Percentiles rank a stretch among this genome's conserved stretches.
phyloP scores from a whole-genome alignment of 2,797 vertebrate species.

The Acrocephalus scirpaceus region DNA sequence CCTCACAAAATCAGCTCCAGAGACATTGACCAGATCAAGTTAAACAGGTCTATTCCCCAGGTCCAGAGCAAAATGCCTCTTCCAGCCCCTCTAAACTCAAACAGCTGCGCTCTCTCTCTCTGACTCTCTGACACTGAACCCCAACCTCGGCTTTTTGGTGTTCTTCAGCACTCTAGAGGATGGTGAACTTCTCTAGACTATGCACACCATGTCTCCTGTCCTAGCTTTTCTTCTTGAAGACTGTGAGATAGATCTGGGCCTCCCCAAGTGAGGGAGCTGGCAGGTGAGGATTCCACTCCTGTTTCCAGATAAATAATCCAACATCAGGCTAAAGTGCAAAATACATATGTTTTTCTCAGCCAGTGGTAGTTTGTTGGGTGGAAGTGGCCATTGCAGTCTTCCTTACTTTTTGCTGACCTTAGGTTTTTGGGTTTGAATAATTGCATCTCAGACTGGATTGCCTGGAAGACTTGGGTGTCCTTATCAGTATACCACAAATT shows the following conservation, averaged over 20 bases:
- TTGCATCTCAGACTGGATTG: background rate
- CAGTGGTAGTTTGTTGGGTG: background rate
- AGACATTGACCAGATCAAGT: background rate
- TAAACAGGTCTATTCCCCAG: background rate
- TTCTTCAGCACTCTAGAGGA: background rate
- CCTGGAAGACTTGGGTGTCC: background rate
- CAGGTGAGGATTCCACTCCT: background rate
- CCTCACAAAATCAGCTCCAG: background rate
- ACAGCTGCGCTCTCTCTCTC: background rate
- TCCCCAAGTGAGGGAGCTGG: background rate
- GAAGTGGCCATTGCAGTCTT: background rate
- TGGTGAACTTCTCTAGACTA: background rate
- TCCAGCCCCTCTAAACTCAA: background rate
- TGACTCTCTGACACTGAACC: background rate
- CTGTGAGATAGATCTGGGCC: background rate
- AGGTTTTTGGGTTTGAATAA: background rate
- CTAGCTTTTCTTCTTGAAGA: background rate
- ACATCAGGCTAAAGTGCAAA: background rate
- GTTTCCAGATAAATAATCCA: background rate
- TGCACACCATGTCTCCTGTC: background rate
- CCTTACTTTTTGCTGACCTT: background rate
- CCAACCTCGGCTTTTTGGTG: background rate
- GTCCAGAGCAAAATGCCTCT: background rate
- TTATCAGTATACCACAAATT: background rate
- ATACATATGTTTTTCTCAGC: background rate